A percentile compares a stretch with the other conserved stretches of the same genome.
These are phyloP conservation scores for Actenoides hombroni DNA, from an alignment of 2,113 vertebrate species.

Conservation along the genomic window DNA sequence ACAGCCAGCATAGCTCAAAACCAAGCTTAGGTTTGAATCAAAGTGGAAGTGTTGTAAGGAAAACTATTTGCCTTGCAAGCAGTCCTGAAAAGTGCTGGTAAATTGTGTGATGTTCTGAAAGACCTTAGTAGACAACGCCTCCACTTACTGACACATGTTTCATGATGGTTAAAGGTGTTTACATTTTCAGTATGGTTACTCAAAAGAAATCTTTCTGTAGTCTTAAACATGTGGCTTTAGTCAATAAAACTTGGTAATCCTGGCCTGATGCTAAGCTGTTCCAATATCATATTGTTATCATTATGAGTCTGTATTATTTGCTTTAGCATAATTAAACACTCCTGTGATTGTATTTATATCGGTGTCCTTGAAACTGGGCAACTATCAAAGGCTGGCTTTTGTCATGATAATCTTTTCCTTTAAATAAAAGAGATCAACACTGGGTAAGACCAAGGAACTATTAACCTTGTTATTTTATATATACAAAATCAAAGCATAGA, in stretches of 20 bases:
- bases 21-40: background rate
- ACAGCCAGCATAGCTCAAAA: background rate
- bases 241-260: background rate
- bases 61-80: background rate
- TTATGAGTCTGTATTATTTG: background rate
- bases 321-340: background rate
- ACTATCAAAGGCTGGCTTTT: background rate
- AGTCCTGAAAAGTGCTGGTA: background rate
- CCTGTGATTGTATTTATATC: background rate
- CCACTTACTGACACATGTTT: background rate
- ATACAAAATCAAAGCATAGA: background rate
- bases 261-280: accelerated
- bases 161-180: background rate
- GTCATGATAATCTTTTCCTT: background rate
- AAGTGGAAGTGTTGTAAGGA: background rate
- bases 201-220: background rate
- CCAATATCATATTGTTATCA: background rate
- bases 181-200: background rate
- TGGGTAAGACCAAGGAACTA: background rate
- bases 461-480: background rate
- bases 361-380: background rate
- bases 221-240: background rate
- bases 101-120: background rate
- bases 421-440: background rate
- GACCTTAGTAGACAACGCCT: background rate